phyloP scores from a whole-genome alignment of 2,797 vertebrate species.

The Vipera ursinii region DNA sequence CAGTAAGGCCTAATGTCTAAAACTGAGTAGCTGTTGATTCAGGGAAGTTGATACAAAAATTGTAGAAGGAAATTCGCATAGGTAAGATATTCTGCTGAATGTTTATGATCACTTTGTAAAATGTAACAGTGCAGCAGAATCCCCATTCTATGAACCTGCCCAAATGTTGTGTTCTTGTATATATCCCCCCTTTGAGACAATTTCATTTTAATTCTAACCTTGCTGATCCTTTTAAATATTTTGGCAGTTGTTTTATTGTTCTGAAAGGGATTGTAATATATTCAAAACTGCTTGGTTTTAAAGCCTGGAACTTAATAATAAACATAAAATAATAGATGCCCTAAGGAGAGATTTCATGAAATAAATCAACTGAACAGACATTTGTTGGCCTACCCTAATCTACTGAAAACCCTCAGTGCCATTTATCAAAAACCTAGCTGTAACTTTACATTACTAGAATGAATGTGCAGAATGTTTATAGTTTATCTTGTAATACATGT shows the following conservation, averaged over 20 bases:
- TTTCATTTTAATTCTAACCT: not conserved
- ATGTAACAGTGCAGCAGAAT: not conserved
- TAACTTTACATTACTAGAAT: not conserved
- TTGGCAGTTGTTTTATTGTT: constrained; percentile 8
- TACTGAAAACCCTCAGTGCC: not conserved
- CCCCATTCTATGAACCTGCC: not conserved
- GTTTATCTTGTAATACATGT: constrained; percentile 1
- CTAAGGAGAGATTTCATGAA: constrained; percentile 3
- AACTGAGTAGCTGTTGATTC: not conserved
- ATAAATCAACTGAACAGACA: constrained; percentile 7
- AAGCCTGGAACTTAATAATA: not conserved
- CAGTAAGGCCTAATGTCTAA: not conserved
- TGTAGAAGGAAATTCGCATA: not conserved
- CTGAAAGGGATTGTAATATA: constrained; percentile 18
- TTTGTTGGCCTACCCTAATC: constrained; percentile 9
- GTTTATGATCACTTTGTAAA: not conserved
- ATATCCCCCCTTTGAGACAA: not conserved
- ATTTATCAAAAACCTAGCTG: constrained; percentile 3
- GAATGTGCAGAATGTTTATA: not conserved
- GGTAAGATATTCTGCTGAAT: not conserved
- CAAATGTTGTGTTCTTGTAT: not conserved
- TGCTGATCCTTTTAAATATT: not conserved
- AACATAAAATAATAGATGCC: constrained; percentile 8
- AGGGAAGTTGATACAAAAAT: not conserved
- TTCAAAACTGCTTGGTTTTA: constrained; percentile 22